A percentile compares a stretch with the other conserved stretches of the same genome.
These are phyloP conservation scores for Archivesica marissinica DNA, from an alignment of 1,140 invertebrate genomes.

Conservation along the genomic window DNA sequence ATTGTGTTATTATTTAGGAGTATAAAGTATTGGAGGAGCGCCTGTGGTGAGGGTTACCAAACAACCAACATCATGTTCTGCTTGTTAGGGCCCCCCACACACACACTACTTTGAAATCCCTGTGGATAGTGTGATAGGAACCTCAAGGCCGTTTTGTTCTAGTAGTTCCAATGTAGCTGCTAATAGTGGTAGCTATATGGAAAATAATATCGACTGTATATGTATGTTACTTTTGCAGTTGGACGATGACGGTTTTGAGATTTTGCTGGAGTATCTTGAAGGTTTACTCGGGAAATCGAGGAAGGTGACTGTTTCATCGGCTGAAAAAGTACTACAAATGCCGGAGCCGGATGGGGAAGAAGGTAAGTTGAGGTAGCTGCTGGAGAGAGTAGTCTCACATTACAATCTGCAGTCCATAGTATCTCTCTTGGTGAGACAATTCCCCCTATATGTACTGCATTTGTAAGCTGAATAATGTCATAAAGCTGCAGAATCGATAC, in stretches of 20 bases:
- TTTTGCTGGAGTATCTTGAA: conserved; percentile 67
- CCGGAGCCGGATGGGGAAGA: conserved; percentile 44
- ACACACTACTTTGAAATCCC: no score
- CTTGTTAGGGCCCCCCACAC: no score
- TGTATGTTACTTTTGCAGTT: conserved; percentile 67
- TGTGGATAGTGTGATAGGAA: no score
- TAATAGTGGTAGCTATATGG: no score
- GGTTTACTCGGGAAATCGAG: conserved; percentile 68
- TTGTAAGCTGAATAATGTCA: background rate
- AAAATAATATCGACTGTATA: no score
- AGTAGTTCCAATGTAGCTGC: no score
- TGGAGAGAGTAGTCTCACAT: background rate
- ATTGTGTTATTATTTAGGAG: no score
- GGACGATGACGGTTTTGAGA: conserved; percentile 60
- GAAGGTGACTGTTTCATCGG: conserved; percentile 60
- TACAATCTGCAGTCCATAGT: background rate
- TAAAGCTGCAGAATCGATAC: no score
- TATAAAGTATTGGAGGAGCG: no score
- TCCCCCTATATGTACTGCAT: background rate
- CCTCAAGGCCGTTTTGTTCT: no score
- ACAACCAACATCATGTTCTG: no score
- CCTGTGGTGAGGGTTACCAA: no score
- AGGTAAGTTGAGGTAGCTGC: background rate
- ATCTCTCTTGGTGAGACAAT: background rate
- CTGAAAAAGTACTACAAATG: conserved; percentile 59